A percentile compares a stretch with the other conserved stretches of the same genome.
phyloP scores from a whole-genome alignment of 1,140 invertebrate genomes.

The Philopotamus ludificatus region DNA sequence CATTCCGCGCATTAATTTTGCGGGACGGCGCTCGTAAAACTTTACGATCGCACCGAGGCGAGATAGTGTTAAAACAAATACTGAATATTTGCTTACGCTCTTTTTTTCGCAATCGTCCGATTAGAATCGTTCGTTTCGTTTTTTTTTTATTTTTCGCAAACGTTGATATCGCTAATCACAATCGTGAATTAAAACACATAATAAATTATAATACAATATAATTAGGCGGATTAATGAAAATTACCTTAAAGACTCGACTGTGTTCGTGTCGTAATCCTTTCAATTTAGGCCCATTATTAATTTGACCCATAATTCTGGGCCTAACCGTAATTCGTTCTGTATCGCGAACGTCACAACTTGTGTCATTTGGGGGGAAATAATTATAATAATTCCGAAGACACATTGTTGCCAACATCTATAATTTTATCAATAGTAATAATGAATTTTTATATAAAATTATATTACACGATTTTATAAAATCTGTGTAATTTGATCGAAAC shows the following conservation, averaged over 20 bases:
- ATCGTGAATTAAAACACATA: neutral
- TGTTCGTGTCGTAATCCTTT: constrained; percentile 17
- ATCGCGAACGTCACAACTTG: neutral
- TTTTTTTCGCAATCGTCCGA: no score
- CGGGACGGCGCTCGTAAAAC: neutral
- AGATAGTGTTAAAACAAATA: no score
- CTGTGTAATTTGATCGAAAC: no score
- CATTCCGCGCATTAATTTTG: neutral
- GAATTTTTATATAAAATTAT: neutral
- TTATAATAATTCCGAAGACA: constrained; percentile 3
- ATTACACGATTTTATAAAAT: no score
- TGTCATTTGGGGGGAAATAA: constrained; percentile 16
- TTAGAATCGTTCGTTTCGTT: no score
- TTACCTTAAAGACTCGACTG: constrained; percentile 13
- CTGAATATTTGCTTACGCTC: no score
- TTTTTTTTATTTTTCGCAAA: no score
- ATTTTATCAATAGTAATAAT: neutral
- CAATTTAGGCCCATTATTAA: constrained; percentile 26
- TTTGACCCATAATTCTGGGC: constrained; percentile 21
- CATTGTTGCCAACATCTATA: neutral
- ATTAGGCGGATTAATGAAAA: constrained; percentile 32
- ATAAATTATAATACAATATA: constrained; percentile 7
- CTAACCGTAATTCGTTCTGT: neutral
- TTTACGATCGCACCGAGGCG: neutral
- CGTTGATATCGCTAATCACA: neutral